Percentiles rank a stretch among this genome's conserved stretches.
Evolutionary conservation across 2,888 invertebrate genomes (phyloP).

Genomic region (Andricus quercusramuli): DNA sequence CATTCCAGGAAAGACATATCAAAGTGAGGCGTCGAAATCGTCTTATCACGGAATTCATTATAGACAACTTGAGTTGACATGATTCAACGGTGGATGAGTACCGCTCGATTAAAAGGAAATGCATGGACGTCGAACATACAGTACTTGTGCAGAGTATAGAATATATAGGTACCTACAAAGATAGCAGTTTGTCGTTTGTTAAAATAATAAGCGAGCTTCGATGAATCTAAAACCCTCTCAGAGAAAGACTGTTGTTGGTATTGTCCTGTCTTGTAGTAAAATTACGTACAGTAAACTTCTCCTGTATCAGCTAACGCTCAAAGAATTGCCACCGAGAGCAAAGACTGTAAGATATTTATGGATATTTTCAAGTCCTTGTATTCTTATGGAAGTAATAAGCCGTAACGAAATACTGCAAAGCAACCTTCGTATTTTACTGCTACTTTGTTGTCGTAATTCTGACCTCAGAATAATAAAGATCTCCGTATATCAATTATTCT

Average conservation of each 20-base stretch:
- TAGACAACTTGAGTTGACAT: conserved; percentile 47
- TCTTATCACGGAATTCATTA: conserved; percentile 71
- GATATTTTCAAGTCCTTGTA: conserved; percentile 12
- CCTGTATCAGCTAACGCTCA: conserved; percentile 23
- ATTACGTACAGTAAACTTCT: conserved; percentile 27
- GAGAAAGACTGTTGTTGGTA: conserved; percentile 41
- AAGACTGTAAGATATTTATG: conserved; percentile 20
- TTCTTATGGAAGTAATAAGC: neutral
- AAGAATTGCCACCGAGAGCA: neutral
- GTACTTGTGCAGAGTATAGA: conserved; percentile 8
- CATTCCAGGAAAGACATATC: conserved; percentile 10
- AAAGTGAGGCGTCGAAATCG: conserved; percentile 56
- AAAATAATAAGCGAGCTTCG: conserved; percentile 67
- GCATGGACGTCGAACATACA: neutral
- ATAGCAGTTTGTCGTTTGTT: conserved; percentile 57
- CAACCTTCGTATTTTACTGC: conserved; percentile 6
- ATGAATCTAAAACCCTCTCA: conserved; percentile 52
- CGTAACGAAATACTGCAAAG: conserved; percentile 11
- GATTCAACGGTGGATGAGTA: conserved; percentile 45
- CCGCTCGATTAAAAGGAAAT: neutral
- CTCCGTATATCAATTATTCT: neutral
- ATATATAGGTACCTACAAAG: conserved; percentile 21
- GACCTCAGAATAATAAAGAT: neutral
- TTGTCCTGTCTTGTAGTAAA: conserved; percentile 32
- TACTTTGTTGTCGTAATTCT: conserved; percentile 2